Evolutionary conservation across 2,888 invertebrate species (phyloP), one percentile per base, ranked within the genome.

Genomic region (Acrobasis suavella): DNA sequence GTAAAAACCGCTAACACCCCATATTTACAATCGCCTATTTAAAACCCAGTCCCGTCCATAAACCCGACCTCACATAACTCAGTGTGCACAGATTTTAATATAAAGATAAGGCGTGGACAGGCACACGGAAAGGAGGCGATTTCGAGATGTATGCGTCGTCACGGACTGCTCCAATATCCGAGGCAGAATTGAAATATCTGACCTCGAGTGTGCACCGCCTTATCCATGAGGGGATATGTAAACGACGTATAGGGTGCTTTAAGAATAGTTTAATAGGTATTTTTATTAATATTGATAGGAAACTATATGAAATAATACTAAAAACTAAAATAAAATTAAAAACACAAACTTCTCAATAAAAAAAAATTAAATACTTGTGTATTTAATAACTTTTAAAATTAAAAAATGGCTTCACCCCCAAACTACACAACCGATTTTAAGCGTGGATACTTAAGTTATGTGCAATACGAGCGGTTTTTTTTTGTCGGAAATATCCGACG

Each of bases 171-270:
- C 88, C 90, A 89, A 91, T 91, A 91, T 91, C 91, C 91, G 91
- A 86, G 82, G 77, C 82, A 85, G 85, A 85, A 91, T 91, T 91
- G 91, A 91, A 91, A 91, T 91, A 91, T 91, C 91, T 91, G 89
- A 91, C 91, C 91, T 77, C 81, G 51, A 51, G 54, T 52, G 62
- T 62, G 59, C 52, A 60, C 38, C 62, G 51, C 62, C 22, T 55
- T 60, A 55, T 50, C 50, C 50, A 10, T 16, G n/a, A 16, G 39
- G 38, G 58, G 38, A 16, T 32, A 16, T 46, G 58, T 58, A 49
- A 49, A 49, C 50, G 46, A 37, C 50, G 16, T 37, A 50, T 46
- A 58, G 42, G 10, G 42, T 42, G 42, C 1, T 42, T 5, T 22
- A 22, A 2, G 22, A 22, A 12, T 10, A 10, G 10, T 42, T 9